Evolutionary conservation across 2,797 vertebrate genomes (phyloP).

Genomic region (Syngnathus rostellatus): DNA sequence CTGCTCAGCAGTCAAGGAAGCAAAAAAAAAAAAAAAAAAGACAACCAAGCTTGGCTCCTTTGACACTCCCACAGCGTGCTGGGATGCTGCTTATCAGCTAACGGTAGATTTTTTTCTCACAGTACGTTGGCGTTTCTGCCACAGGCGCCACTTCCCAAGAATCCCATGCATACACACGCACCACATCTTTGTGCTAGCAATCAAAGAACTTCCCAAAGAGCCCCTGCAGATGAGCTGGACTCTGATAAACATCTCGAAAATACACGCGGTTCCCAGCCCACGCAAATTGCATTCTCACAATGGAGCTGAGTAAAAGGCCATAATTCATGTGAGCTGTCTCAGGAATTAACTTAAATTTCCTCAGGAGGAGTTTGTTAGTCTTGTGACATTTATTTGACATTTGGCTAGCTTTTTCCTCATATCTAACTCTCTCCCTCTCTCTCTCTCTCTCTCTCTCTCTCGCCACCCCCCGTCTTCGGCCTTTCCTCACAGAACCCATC

Average conservation of each 20-base stretch:
- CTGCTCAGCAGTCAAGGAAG: slow-evolving; percentile 28
- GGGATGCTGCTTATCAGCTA: slow-evolving; percentile 60
- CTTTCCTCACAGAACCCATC: slow-evolving; percentile 77
- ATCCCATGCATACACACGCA: slow-evolving; percentile 8
- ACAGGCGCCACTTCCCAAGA: slow-evolving; percentile 47
- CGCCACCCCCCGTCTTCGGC: slow-evolving; percentile 7
- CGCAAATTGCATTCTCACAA: slow-evolving; percentile 35
- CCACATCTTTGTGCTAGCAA: slow-evolving; percentile 48
- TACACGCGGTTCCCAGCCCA: slow-evolving; percentile 24
- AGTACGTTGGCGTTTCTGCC: slow-evolving; percentile 35
- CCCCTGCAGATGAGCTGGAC: slow-evolving; percentile 46
- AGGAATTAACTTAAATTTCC: slow-evolving; percentile 54
- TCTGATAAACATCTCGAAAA: slow-evolving; percentile 56
- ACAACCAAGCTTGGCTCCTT: slow-evolving; percentile 22
- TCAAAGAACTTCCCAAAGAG: slow-evolving; percentile 41
- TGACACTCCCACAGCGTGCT: slow-evolving; percentile 48
- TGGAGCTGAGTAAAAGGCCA: slow-evolving; percentile 45
- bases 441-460: slow-evolving; percentile 6
- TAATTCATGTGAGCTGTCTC: slow-evolving; percentile 40
- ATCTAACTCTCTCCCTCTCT: slow-evolving; percentile 21
- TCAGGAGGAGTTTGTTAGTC: slow-evolving; percentile 48
- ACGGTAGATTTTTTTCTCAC: slow-evolving; percentile 56
- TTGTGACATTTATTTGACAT: slow-evolving; percentile 63
- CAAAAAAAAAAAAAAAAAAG: slow-evolving; percentile 21
- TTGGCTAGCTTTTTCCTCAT: slow-evolving; percentile 49